Conservation (phyloP, 2,888 invertebrate genomes). For the Chirona hameri region DNA sequence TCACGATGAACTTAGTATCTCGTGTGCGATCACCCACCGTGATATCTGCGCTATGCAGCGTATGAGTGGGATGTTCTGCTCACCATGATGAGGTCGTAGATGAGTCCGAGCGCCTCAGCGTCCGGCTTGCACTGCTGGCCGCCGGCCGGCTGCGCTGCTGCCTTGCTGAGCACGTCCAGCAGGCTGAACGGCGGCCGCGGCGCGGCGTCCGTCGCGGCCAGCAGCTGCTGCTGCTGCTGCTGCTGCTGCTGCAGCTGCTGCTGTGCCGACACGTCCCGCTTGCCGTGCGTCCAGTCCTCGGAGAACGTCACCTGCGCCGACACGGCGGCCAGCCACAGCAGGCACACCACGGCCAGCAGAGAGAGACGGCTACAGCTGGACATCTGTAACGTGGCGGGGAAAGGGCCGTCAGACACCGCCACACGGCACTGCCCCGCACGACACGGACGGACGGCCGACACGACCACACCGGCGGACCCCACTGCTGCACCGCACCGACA, state of each 20-base stretch:
- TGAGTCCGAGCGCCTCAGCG: conserved; percentile 14
- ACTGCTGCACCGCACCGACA: too few relatives aligned
- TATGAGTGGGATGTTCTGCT: not conserved
- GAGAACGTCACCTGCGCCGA: conserved; percentile 3
- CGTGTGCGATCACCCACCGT: not conserved
- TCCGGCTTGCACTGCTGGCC: not conserved
- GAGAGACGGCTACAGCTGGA: not conserved
- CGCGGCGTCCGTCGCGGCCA: not conserved
- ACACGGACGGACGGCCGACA: too few relatives aligned
- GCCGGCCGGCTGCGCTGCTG: not conserved
- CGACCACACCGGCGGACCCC: too few relatives aligned
- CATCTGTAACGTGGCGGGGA: too few relatives aligned
- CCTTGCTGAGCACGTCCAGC: conserved; percentile 2
- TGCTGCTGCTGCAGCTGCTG: not conserved
- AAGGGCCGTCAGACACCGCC: too few relatives aligned
- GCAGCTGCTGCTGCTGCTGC: not conserved
- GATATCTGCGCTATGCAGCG: not conserved
- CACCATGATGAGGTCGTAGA: conserved; percentile 26
- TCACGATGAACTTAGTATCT: not conserved
- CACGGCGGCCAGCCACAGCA: not conserved
- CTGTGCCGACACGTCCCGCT: not conserved
- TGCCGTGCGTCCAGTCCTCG: conserved; percentile 24
- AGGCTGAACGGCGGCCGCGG: not conserved
- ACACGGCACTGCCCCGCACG: too few relatives aligned
- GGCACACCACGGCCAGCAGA: too few relatives aligned